Percentiles rank a stretch among this genome's conserved stretches.
These are phyloP conservation scores for Drosophila lacicola DNA, from an alignment of 2,888 invertebrate genomes.

Conservation along the genomic window DNA sequence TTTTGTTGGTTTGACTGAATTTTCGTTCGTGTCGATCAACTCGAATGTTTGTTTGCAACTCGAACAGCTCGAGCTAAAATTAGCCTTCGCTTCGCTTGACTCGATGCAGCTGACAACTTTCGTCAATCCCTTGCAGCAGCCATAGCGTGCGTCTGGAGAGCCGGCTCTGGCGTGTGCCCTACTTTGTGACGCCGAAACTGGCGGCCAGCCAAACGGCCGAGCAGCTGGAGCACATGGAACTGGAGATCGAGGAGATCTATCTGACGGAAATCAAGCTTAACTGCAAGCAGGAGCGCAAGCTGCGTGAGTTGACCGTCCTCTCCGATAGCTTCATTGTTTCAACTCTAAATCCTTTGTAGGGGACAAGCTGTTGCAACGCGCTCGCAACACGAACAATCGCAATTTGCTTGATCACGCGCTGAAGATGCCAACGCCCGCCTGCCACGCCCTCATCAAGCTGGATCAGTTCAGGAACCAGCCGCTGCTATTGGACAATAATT, in stretches of 20 bases:
- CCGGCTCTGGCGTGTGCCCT: slow-evolving; percentile 92
- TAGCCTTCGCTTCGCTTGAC: too few relatives aligned
- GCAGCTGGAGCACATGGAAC: slow-evolving; percentile 50
- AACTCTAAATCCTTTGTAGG: slow-evolving; percentile 39
- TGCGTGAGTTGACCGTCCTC: slow-evolving; percentile 64
- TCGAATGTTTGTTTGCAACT: too few relatives aligned
- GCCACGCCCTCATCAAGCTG: slow-evolving; percentile 49
- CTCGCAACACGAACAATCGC: slow-evolving; percentile 49
- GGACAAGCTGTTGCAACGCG: slow-evolving; percentile 62
- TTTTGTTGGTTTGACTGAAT: too few relatives aligned
- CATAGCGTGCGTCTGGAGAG: slow-evolving; percentile 88
- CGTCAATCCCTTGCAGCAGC: slow-evolving; percentile 42
- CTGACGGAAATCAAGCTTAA: slow-evolving; percentile 55
- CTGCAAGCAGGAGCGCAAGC: slow-evolving; percentile 62
- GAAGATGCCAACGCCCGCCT: slow-evolving; percentile 62
- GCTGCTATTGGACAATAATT: slow-evolving; percentile 28
- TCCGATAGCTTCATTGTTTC: background rate
- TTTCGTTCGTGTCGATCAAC: too few relatives aligned
- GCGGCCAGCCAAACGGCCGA: slow-evolving; percentile 37
- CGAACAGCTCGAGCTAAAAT: too few relatives aligned
- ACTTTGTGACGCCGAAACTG: slow-evolving; percentile 98
- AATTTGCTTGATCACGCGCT: slow-evolving; percentile 52
- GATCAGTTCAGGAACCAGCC: slow-evolving; percentile 16
- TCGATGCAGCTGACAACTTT: background rate
- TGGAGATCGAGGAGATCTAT: slow-evolving; percentile 60